Evolutionary conservation across 2,797 vertebrate species (phyloP).

Genomic region (Xerus rutilus): DNA sequence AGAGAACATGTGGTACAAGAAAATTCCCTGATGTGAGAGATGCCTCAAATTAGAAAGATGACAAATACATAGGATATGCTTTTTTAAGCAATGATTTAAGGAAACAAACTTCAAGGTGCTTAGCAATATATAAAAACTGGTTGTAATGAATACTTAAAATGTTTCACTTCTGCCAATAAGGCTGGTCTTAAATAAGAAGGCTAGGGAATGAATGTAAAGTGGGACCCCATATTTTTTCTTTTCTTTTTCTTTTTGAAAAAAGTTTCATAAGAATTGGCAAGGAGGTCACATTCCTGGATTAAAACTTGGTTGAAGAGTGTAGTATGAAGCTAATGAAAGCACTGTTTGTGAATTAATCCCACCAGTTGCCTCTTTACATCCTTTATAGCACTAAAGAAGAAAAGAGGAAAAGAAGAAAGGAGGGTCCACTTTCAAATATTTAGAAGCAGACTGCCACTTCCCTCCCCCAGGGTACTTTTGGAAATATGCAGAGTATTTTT

Average conservation of each 20-base stretch:
- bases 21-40: constrained; percentile 28
- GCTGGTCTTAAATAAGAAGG: not conserved
- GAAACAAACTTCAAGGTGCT: not conserved
- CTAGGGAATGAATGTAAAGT: not conserved
- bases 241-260: constrained; percentile 53
- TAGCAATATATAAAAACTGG: constrained; percentile 18
- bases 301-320: not conserved
- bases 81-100: constrained; percentile 30
- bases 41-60: not conserved
- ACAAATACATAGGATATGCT: not conserved
- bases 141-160: constrained; percentile 54
- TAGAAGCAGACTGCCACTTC: not conserved
- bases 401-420: not conserved
- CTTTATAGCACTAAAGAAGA: not conserved
- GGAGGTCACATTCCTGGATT: not conserved
- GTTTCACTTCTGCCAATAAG: constrained; percentile 29
- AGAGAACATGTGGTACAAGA: constrained; percentile 48
- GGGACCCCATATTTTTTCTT: not conserved
- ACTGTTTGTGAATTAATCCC: not conserved
- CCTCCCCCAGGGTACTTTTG: not conserved
- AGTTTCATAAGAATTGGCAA: not conserved
- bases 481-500: not conserved
- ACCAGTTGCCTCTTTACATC: not conserved
- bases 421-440: not conserved
- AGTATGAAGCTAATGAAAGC: constrained; percentile 13